Base-by-base conservation (phyloP, 2,888 invertebrate genomes). In the Nasonia oneida region DNA sequence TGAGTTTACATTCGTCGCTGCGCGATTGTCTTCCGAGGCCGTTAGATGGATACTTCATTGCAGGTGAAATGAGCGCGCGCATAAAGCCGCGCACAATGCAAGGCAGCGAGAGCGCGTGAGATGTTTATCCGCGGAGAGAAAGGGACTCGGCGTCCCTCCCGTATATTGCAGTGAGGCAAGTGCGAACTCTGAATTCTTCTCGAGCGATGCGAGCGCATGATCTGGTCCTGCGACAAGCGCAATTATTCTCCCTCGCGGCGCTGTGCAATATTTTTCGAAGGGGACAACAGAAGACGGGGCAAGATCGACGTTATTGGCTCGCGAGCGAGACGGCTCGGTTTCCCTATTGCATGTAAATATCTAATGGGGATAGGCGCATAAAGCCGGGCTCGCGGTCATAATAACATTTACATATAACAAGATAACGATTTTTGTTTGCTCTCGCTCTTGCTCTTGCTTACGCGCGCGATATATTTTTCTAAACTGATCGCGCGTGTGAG, bases 351-450 rank as follows among this genome's bases (percentile, higher is more conserved):
- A 81, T 81, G 86, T 81, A 78, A 86, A 86, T 83, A 86, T 81
- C 74, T 81, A 84, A 74, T 83, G 74, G 81, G 73, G 64, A 84
- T 81, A 86, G 80, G 76, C 73, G 76, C 87, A 89, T 87, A 85
- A 76, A 87, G 88, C 88, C 87, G 87, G 83, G 71, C 88, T 86
- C 87, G 88, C 85, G 87, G 81, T 87, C 88, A 87, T 89, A 87
- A 84, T 82, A 86, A 76, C 84, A 93, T 92, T 92, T 92, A 91
- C 92, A 93, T 92, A 92, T 92, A 92, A 92, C 92, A 91, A 92
- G 92, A 92, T 92, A 91, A 91, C 89, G 89, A 88, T 89, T 90
- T 91, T 90, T 89, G 89, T 91, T 90, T 90, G 88, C 89, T 90
- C 89, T 89, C 23, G 23, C 23, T 23, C 23, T 23, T 23, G 23